Conservation (phyloP, 1,140 invertebrate species). For the Scylla paramamosain region DNA sequence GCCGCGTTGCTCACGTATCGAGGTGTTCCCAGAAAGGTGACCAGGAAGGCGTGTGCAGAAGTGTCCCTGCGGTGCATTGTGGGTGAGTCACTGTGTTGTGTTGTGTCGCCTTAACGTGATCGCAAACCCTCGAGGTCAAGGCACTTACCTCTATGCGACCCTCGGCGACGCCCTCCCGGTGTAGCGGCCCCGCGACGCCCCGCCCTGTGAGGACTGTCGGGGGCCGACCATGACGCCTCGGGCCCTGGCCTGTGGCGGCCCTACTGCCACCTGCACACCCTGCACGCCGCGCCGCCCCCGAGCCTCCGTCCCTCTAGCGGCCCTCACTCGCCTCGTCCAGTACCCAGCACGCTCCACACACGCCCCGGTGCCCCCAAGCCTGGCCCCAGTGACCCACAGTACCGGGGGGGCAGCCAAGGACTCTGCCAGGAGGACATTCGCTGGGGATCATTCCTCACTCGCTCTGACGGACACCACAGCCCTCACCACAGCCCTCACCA, state of each 20-base stretch:
- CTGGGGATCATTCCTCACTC: not conserved
- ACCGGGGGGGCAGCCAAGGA: not conserved
- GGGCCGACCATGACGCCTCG: slow-evolving; percentile 41
- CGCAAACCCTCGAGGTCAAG: not conserved
- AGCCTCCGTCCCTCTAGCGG: not conserved
- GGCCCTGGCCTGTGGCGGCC: slow-evolving; percentile 27
- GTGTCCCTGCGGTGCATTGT: not conserved
- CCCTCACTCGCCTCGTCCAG: not conserved
- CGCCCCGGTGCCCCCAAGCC: not conserved
- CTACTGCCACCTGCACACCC: not conserved
- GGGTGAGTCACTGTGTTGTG: not conserved
- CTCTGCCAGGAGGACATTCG: not conserved
- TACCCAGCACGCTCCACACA: not conserved
- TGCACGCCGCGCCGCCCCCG: not conserved
- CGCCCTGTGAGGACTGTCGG: not conserved
- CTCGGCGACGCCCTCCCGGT: not conserved
- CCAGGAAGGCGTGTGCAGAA: too few relatives aligned
- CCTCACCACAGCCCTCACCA: not conserved
- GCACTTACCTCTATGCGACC: slow-evolving; percentile 37
- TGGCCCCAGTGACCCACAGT: not conserved
- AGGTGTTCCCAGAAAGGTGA: too few relatives aligned
- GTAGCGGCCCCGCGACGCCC: slow-evolving; percentile 32
- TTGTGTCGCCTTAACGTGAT: not conserved
- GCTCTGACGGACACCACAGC: not conserved
- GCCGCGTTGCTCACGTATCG: too few relatives aligned